A percentile compares a stretch with the other conserved stretches of the same genome.
These are phyloP conservation scores for Venturia canescens DNA, from an alignment of 1,140 invertebrate genomes.

Conservation along the genomic window DNA sequence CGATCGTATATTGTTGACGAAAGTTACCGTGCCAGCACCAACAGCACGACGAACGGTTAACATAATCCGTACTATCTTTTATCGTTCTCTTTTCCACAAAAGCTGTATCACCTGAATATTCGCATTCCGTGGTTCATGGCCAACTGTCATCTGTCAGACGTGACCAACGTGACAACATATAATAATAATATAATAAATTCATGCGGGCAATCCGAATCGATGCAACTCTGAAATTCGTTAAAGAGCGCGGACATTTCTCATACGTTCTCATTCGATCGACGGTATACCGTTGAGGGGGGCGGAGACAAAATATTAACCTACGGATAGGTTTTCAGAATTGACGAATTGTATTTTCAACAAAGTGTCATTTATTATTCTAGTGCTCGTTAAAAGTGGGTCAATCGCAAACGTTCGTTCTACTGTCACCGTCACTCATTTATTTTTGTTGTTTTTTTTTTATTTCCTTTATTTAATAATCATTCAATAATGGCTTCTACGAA, in stretches of 20 bases:
- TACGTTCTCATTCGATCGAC: too few relatives aligned
- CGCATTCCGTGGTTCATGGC: background rate
- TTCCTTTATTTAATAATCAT: too few relatives aligned
- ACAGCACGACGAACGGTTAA: background rate
- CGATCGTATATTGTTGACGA: constrained; percentile 23
- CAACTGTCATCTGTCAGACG: background rate
- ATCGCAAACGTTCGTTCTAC: background rate
- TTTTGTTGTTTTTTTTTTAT: background rate
- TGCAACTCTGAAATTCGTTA: too few relatives aligned
- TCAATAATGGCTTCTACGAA: constrained; percentile 69
- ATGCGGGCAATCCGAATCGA: too few relatives aligned
- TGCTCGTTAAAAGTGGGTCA: background rate
- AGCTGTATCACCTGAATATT: background rate
- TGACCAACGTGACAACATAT: too few relatives aligned
- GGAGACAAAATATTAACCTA: background rate
- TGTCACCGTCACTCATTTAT: background rate
- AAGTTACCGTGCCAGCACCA: too few relatives aligned
- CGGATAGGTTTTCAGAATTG: background rate
- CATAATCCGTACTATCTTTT: background rate
- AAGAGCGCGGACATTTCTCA: too few relatives aligned
- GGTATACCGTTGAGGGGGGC: too few relatives aligned
- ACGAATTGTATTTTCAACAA: background rate
- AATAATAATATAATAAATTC: too few relatives aligned
- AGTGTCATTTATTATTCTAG: background rate
- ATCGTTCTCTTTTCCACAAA: background rate